Evolutionary conservation across 2,888 invertebrate species (phyloP), one percentile per base, ranked within the genome.

Genomic region (Napeogenes sylphis): DNA sequence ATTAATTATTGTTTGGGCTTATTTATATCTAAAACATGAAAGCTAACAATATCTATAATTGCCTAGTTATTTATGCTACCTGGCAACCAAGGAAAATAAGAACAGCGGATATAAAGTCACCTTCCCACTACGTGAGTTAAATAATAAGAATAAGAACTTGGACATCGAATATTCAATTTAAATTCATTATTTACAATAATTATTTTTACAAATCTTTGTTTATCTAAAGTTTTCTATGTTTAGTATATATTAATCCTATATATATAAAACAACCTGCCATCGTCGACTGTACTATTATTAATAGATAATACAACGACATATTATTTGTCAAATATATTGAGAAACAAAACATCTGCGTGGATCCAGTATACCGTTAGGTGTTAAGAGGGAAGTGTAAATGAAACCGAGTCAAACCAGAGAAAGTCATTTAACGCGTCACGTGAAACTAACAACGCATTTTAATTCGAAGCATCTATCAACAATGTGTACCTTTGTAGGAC

Each of bases 401-500:
- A 83, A 85, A 84, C 75, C 79, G 75, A 75, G 71, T 71, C 73
- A 71, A 78, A 73, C 71, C 80, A 82, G 88, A 85, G 89, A 90
- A 90, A 89, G 89, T 85, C 87, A 88, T 87, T 87, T 86, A 81
- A 81, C 83, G 84, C 82, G 84, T 79, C 84, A 76, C 78, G 70
- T 70, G 70, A 71, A 72, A 51, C 55, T 57, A 45, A 58, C 56
- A 54, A 59, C 58, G 71, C 67, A 71, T 70, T 68, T 63, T 66
- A 68, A 71, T 68, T 59, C 21, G 59, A 58, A 63, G 59, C 33
- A 62, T 60, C 61, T 62, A 69, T 69, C 67, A 72, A 61, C 58
- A 64, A 65, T 70, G 66, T 69, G 63, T 63, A 64, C 66, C 66
- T 58, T 58, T 57, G 58, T 59, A 55, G 71, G 60, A 76, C 81